Evolutionary conservation across 2,113 vertebrate genomes (phyloP), one percentile per base, ranked within the genome.

Genomic region (Melanostigma gelatinosum): DNA sequence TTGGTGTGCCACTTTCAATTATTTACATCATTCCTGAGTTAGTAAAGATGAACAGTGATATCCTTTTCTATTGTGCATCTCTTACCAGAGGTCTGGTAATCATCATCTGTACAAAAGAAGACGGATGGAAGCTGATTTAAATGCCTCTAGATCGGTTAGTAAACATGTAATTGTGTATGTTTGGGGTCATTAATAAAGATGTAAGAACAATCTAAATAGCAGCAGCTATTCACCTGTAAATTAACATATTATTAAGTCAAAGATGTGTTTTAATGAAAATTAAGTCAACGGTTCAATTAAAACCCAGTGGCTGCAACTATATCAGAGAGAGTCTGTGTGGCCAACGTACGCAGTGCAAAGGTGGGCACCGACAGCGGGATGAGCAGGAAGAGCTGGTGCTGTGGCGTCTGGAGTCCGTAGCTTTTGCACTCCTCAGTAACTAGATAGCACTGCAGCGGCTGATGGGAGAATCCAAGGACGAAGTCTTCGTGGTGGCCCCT

Each of bases 381-480:
- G 22, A 97, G 89, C 64, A 97, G 75, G 82, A 96, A 96, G 27
- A 98, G 94, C 86, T 94, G 96, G 82, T 97, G 95, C 12, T 94
- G 95, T 4, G 91, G 91, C 1, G 93, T 91, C 84, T 97, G 96
- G 57, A 97, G 83, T 0, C 89, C 95, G 22, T 85, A 96, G 86
- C 94, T 91, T 86, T 96, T 96, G 72, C 95, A 95, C 71, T 96
- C 94, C 1, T 95, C 94, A 27, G 95, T 93, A 24, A 95, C 93
- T 1, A 96, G 83, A 93, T 97, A 96, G 90, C 95, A 95, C 87
- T 96, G 92, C 38, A 94, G 86, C 18, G 96, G 89, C 75, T 94
- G 55, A 38, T 94, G 93, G 10, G 94, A 48, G 80, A 96, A 92
- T 29, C 94, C 93, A 7, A 87, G 83, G 12, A 92, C 80, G 55